Conservation (phyloP, 1,140 invertebrate species). For the Brachionus paranguensis region DNA sequence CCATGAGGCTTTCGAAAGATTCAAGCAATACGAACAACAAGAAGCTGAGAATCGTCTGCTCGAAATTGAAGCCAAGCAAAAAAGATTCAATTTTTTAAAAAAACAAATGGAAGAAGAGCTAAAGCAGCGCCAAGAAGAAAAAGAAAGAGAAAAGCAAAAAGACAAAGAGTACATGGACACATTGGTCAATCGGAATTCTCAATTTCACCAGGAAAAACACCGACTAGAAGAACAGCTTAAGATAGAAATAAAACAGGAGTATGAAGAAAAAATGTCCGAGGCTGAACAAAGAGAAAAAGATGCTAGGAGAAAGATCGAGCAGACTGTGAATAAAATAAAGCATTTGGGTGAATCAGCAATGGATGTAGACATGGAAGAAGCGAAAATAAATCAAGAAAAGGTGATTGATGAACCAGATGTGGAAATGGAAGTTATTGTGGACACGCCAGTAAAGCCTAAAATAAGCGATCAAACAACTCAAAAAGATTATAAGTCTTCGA, state of each 20-base stretch:
- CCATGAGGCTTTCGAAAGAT: not conserved
- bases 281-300: conserved; percentile 11
- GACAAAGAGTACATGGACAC: conserved; percentile 36
- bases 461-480: not conserved
- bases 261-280: not conserved
- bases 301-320: not conserved
- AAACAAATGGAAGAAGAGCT: conserved; percentile 21
- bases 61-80: not conserved
- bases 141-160: not conserved
- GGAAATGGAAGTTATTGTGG: not conserved
- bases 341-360: not conserved
- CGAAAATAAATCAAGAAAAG: not conserved
- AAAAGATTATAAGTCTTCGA: not conserved
- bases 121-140: conserved; percentile 8
- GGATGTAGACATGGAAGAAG: not conserved
- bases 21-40: not conserved
- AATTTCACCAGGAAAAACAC: not conserved
- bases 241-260: not conserved
- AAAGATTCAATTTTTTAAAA: conserved; percentile 7
- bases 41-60: not conserved
- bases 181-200: not conserved
- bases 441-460: not conserved
- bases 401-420: not conserved
- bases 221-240: conserved; percentile 1
- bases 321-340: not conserved